A percentile compares a stretch with the other conserved stretches of the same genome.
phyloP scores from a whole-genome alignment of 2,113 vertebrate genomes.

The Lipophrys pholis region DNA sequence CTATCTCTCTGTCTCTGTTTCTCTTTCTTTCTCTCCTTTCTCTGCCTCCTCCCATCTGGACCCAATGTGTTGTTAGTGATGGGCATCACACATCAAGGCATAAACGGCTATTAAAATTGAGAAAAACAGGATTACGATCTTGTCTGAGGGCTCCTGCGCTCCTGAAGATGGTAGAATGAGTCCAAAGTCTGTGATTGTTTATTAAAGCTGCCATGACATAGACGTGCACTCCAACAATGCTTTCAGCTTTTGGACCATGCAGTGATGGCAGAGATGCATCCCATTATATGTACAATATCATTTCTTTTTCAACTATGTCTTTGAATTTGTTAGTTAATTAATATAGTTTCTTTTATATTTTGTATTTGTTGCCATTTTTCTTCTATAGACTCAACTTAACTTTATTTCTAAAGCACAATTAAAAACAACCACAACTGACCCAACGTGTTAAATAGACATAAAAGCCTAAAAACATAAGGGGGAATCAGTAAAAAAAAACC shows the following conservation, averaged over 20 bases:
- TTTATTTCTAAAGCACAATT: no score
- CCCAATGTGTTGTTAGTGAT: slow-evolving; percentile 72
- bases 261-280: not conserved
- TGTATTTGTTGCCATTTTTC: no score
- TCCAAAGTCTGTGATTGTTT: slow-evolving; percentile 4
- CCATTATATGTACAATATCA: no score
- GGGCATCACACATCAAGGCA: slow-evolving; percentile 53
- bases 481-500: no score
- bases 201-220: slow-evolving; percentile 14
- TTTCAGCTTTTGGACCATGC: not conserved
- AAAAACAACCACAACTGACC: no score
- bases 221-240: not conserved
- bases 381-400: no score
- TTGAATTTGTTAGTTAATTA: no score
- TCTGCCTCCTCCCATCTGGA: slow-evolving; percentile 72
- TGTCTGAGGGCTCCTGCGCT: slow-evolving; percentile 12
- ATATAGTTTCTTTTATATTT: no score
- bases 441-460: no score
- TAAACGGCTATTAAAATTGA: slow-evolving; percentile 31
- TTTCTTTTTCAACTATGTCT: no score
- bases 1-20: slow-evolving; percentile 32
- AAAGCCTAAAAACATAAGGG: no score
- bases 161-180: slow-evolving; percentile 12
- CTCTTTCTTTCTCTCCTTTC: not conserved
- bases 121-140: slow-evolving; percentile 29